Conservation (phyloP, 2,888 invertebrate genomes). For the Apomyelois bistriatella region DNA sequence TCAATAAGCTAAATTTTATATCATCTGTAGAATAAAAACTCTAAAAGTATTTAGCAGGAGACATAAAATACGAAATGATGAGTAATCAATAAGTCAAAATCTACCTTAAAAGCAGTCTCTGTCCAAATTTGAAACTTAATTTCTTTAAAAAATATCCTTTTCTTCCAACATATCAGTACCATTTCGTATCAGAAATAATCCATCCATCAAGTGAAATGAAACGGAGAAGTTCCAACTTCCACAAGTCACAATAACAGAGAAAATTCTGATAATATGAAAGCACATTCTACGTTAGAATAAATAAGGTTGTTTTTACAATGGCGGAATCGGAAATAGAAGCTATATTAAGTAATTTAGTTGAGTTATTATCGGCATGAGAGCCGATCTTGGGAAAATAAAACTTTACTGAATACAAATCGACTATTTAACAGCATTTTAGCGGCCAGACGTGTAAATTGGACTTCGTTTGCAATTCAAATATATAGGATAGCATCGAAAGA, state of each 20-base stretch:
- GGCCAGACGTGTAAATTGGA: conserved; percentile 9
- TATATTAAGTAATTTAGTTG: conserved; percentile 31
- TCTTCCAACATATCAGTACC: conserved; percentile 1
- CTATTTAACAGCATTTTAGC: conserved; percentile 30
- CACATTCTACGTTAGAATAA: background rate
- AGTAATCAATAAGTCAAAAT: too few relatives aligned
- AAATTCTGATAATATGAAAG: background rate
- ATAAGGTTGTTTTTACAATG: conserved; percentile 7
- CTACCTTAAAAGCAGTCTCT: background rate
- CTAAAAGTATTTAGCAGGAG: too few relatives aligned
- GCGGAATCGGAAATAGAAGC: conserved; percentile 15
- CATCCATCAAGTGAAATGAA: conserved; percentile 13
- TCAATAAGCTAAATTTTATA: too few relatives aligned
- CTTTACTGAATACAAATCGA: conserved; percentile 51
- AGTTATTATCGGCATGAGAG: conserved; percentile 44
- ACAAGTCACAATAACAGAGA: conserved; percentile 11
- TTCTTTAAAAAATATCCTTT: conserved; percentile 7
- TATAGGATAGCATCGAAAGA: conserved; percentile 1
- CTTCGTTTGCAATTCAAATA: conserved; percentile 10
- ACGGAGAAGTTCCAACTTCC: conserved; percentile 6
- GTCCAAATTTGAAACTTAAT: background rate
- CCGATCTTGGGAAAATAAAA: conserved; percentile 42
- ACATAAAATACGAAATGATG: too few relatives aligned
- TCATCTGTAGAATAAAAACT: too few relatives aligned
- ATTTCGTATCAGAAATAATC: conserved; percentile 10